Evolutionary conservation across 2,888 invertebrate species (phyloP).

Genomic region (Drosophila niveifrons): DNA sequence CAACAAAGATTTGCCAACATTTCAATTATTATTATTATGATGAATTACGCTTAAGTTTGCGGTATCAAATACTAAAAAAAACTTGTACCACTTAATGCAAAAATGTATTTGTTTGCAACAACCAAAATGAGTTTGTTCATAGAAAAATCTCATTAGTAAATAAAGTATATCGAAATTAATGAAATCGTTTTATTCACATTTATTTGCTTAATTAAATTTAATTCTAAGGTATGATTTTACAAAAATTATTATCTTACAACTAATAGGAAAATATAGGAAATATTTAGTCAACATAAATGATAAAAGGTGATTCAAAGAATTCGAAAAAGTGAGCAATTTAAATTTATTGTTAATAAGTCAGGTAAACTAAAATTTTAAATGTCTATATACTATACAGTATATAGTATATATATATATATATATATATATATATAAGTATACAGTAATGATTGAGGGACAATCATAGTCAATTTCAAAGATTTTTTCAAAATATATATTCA

Average conservation of each 20-base stretch:
- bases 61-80: slow-evolving; percentile 29
- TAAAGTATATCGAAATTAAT: slow-evolving; percentile 4
- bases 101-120: slow-evolving; percentile 5
- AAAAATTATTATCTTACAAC: not conserved
- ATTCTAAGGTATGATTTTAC: no score
- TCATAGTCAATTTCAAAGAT: slow-evolving; percentile 6
- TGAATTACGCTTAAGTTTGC: slow-evolving; percentile 27
- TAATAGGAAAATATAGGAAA: not conserved
- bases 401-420: slow-evolving; percentile 1
- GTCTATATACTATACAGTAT: not conserved
- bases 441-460: slow-evolving; percentile 1
- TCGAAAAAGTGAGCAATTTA: not conserved
- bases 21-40: slow-evolving; percentile 36
- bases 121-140: slow-evolving; percentile 8
- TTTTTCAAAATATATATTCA: not conserved
- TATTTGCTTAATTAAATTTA: not conserved
- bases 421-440: not conserved
- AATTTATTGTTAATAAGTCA: slow-evolving; percentile 38
- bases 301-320: not conserved
- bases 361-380: slow-evolving; percentile 27
- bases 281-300: not conserved
- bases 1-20: slow-evolving; percentile 26
- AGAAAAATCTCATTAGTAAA: slow-evolving; percentile 16
- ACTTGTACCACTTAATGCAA: slow-evolving; percentile 11
- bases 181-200: not conserved